Percentiles rank a stretch among this genome's conserved stretches.
Evolutionary conservation across 2,888 invertebrate genomes (phyloP).

Genomic region (Allolobophora icterica): DNA sequence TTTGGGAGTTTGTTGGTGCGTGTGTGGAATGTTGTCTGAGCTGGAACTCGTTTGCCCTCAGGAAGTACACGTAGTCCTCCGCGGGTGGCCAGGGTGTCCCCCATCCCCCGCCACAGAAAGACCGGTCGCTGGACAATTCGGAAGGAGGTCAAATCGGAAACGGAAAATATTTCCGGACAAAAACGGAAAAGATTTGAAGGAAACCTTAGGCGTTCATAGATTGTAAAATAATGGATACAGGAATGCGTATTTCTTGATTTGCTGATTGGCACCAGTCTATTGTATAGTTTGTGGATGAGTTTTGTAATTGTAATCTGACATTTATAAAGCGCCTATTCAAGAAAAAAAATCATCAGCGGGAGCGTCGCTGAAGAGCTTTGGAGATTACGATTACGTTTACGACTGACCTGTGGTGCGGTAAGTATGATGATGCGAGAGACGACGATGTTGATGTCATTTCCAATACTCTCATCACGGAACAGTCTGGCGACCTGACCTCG

Average conservation of each 20-base stretch:
- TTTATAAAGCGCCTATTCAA: no score
- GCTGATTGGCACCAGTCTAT: neutral
- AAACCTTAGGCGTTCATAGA: no score
- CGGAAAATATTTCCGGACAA: no score
- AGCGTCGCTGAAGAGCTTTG: no score
- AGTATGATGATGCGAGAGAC: conserved; percentile 83
- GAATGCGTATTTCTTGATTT: neutral
- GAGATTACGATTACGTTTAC: no score
- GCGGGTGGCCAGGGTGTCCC: neutral
- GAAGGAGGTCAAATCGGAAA: neutral
- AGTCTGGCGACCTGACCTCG: conserved; percentile 60
- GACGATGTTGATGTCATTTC: conserved; percentile 85
- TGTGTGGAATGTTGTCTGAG: neutral
- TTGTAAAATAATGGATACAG: no score
- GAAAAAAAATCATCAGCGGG: no score
- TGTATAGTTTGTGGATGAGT: neutral
- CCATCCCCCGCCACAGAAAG: neutral
- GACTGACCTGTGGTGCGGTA: conserved; percentile 69
- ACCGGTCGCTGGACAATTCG: neutral
- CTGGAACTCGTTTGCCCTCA: neutral
- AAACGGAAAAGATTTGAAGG: no score
- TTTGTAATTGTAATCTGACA: neutral
- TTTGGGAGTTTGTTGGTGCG: neutral
- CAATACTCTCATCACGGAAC: conserved; percentile 75
- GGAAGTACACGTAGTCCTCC: neutral